A percentile compares a stretch with the other conserved stretches of the same genome.
phyloP scores from a whole-genome alignment of 2,888 invertebrate species.

The Ochropleura leucogaster region DNA sequence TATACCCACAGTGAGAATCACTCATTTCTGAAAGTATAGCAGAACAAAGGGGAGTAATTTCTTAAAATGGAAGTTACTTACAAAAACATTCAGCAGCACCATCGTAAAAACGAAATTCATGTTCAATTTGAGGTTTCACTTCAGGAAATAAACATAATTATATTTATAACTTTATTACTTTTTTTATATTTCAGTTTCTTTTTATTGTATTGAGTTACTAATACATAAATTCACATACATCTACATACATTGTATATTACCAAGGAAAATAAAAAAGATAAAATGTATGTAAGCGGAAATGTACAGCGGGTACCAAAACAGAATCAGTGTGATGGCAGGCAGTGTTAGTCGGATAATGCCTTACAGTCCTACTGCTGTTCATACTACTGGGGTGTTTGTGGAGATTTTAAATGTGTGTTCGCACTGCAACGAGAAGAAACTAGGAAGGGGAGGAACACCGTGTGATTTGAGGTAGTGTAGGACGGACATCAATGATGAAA shows the following conservation, averaged over 20 bases:
- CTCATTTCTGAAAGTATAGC: too few relatives aligned
- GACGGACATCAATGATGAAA: background rate
- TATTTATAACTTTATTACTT: conserved; percentile 15
- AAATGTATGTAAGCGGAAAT: background rate
- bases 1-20: too few relatives aligned
- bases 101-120: conserved; percentile 35
- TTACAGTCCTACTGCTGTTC: background rate
- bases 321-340: background rate
- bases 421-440: background rate
- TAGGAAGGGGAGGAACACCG: background rate
- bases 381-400: background rate
- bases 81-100: conserved; percentile 25
- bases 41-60: background rate
- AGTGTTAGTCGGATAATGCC: background rate
- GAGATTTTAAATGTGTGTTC: background rate
- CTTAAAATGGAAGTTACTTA: conserved; percentile 25
- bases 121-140: conserved; percentile 12
- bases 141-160: conserved; percentile 10
- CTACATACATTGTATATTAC: background rate
- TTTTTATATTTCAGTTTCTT: conserved; percentile 31
- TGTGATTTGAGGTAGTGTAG: background rate
- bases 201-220: conserved; percentile 5
- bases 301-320: background rate
- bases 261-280: background rate
- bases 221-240: background rate